Conservation (phyloP, 2,113 vertebrate species). For the human (Homo sapiens) region GRCh38 chr14:64953001-64953500, state of each 20-base stretch:
- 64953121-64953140: background rate
- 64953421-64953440: background rate
- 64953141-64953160: background rate
- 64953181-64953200: background rate
- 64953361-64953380: background rate
- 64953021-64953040: accelerated
- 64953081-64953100: background rate
- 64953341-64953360: background rate
- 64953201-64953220: background rate
- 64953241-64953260: background rate
- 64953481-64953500: too few relatives aligned
- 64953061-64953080: background rate
- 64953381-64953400: background rate
- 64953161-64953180: background rate
- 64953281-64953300: background rate
- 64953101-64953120: background rate
- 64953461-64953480: background rate
- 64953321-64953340: background rate
- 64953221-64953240: background rate
- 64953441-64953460: background rate
- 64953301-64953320: background rate
- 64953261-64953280: background rate
- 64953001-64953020: background rate
- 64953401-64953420: background rate
- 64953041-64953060: background rate